Percentiles rank a stretch among this genome's conserved stretches.
Conservation (phyloP, 2,888 invertebrate species). For the Drosophila putrida region DNA sequence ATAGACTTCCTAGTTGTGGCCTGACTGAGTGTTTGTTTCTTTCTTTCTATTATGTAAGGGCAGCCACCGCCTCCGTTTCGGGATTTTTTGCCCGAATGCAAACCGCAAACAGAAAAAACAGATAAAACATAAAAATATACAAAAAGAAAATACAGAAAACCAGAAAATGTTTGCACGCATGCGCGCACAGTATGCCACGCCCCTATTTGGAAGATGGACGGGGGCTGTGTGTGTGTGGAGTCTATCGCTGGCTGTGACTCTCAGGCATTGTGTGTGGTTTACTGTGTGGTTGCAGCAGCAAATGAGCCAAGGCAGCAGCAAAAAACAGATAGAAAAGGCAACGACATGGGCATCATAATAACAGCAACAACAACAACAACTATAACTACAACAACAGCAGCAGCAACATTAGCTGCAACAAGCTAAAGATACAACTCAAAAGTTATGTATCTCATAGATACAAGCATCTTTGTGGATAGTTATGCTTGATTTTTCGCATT, state of each 20-base stretch:
- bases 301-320: conserved; percentile 48
- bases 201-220: background rate
- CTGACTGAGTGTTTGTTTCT: conserved; percentile 28
- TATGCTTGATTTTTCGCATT: conserved; percentile 60
- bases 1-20: conserved; percentile 23
- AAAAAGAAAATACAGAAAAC: conserved; percentile 12
- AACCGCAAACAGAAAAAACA: conserved; percentile 35
- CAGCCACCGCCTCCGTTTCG: conserved; percentile 49
- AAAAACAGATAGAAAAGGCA: conserved; percentile 20
- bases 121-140: conserved; percentile 11
- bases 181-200: conserved; percentile 71
- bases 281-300: conserved; percentile 50
- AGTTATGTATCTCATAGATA: conserved; percentile 58
- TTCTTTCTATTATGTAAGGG: conserved; percentile 50
- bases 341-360: conserved; percentile 47
- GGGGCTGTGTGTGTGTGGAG: background rate
- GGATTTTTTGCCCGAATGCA: conserved; percentile 48
- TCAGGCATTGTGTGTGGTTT: conserved; percentile 45
- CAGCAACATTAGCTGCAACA: background rate
- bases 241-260: conserved; percentile 18
- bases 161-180: conserved; percentile 59
- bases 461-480: conserved; percentile 42
- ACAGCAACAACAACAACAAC: conserved; percentile 9
- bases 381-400: conserved; percentile 1
- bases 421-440: conserved; percentile 29